Conservation (phyloP, 2,797 vertebrate species). For the Carcharodon carcharias region DNA sequence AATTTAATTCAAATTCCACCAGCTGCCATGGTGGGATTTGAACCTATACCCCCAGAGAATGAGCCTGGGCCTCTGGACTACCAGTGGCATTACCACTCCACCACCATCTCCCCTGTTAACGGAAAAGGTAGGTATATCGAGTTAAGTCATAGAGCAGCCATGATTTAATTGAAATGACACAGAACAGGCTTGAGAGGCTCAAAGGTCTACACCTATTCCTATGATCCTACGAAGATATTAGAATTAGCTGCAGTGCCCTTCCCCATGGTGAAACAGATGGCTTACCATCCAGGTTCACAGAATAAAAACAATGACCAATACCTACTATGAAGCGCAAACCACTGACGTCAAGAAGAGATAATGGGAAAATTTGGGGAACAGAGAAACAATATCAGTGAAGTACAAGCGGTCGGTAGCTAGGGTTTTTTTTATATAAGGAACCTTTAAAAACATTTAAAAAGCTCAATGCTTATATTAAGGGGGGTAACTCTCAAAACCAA, state of each 20-base stretch:
- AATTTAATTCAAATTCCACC: no score
- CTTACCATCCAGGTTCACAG: neutral
- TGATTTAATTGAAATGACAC: neutral
- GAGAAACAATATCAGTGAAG: neutral
- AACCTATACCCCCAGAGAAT: no score
- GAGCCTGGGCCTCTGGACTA: no score
- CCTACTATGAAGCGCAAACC: neutral
- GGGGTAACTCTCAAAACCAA: neutral
- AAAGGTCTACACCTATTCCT: neutral
- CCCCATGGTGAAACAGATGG: neutral
- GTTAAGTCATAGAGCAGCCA: neutral
- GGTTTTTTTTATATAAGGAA: neutral
- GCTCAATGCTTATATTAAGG: neutral
- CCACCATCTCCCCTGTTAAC: no score
- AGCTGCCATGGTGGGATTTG: no score
- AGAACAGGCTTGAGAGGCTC: neutral
- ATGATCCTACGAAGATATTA: neutral
- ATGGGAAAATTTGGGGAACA: neutral
- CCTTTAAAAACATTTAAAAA: neutral
- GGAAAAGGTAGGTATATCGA: neutral
- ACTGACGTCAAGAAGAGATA: neutral
- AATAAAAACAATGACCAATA: neutral
- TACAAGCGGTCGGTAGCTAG: neutral
- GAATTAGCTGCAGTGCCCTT: neutral
- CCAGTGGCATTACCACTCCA: no score